Evolutionary conservation across 2,113 vertebrate genomes (phyloP).

Genomic region (Sapayoa aenigma): DNA sequence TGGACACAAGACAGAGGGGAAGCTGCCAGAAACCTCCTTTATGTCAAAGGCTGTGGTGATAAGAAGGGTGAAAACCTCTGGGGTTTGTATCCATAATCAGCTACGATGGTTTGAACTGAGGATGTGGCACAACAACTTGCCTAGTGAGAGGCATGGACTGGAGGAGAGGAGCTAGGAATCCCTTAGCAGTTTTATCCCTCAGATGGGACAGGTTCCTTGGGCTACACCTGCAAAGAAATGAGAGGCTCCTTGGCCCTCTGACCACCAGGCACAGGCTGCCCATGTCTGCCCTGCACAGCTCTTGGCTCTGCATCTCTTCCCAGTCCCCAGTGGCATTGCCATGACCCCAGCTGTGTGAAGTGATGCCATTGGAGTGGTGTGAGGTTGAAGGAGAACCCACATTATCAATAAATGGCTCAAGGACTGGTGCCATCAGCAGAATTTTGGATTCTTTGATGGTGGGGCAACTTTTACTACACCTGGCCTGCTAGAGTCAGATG

Average conservation of each 20-base stretch:
- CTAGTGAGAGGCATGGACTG: neutral
- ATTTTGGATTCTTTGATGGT: too few relatives aligned
- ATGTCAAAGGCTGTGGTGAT: neutral
- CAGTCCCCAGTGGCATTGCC: neutral
- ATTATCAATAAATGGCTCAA: too few relatives aligned
- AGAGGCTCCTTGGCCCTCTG: accelerated
- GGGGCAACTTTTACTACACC: too few relatives aligned
- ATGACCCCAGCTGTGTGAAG: neutral
- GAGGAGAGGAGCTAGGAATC: neutral
- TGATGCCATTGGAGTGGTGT: neutral
- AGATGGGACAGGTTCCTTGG: neutral
- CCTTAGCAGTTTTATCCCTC: neutral
- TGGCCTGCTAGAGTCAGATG: too few relatives aligned
- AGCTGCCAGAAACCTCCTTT: neutral
- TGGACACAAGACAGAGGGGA: neutral
- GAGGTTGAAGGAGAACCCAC: too few relatives aligned
- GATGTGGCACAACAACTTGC: neutral
- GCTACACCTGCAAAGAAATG: neutral
- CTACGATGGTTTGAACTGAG: neutral
- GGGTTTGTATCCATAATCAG: neutral
- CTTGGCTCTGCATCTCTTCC: neutral
- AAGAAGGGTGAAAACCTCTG: neutral
- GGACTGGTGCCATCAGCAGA: too few relatives aligned
- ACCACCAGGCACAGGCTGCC: neutral
- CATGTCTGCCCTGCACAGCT: neutral